These are phyloP conservation scores for Hirudinaria manillensis DNA, from an alignment of 2,888 invertebrate species.

Conservation along the genomic window DNA sequence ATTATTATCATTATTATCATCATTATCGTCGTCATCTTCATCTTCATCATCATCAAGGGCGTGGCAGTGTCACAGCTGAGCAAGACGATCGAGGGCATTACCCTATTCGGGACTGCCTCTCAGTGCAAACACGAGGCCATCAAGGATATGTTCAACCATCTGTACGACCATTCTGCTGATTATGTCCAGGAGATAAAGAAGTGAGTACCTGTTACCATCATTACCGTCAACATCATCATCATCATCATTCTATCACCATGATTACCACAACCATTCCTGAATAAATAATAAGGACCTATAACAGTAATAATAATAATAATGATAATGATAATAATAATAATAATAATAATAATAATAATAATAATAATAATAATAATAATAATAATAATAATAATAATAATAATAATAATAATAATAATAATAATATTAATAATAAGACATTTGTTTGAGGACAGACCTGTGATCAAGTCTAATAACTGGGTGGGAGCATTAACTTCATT, in stretches of 20 bases:
- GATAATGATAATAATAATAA: too few species aligned
- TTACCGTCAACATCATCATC: too few species aligned
- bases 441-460: too few species aligned
- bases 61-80: conserved; percentile 77
- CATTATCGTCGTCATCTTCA: not conserved
- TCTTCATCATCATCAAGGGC: conserved; percentile 59
- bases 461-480: too few species aligned
- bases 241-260: not conserved
- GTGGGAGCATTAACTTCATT: too few species aligned
- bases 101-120: conserved; percentile 77
- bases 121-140: conserved; percentile 78
- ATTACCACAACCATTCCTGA: not conserved
- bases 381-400: too few species aligned
- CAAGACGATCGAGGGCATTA: conserved; percentile 72
- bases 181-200: conserved; percentile 78
- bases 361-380: too few species aligned
- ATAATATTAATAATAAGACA: too few species aligned
- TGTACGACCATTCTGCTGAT: conserved; percentile 74
- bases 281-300: not conserved
- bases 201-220: conserved; percentile 57
- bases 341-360: too few species aligned
- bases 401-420: too few species aligned
- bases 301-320: too few species aligned
- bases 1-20: conserved; percentile 4
- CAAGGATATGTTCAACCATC: conserved; percentile 67